Percentiles rank a stretch among this genome's conserved stretches.
Evolutionary conservation across 2,113 vertebrate species (phyloP).

Genomic region (Brachyistius frenatus): DNA sequence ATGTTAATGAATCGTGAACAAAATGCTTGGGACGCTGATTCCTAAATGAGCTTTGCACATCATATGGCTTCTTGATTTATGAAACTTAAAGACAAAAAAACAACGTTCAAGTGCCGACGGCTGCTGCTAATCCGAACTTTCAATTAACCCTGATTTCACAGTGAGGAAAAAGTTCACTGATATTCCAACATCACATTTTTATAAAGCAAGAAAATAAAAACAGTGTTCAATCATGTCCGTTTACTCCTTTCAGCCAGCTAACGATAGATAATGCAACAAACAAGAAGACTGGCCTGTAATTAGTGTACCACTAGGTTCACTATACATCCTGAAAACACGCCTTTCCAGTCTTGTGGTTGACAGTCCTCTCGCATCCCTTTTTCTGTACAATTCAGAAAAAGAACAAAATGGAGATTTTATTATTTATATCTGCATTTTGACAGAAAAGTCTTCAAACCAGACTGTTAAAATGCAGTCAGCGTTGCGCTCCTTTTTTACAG

Average conservation of each 20-base stretch:
- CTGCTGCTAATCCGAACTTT: slow-evolving; percentile 46
- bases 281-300: background rate
- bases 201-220: slow-evolving; percentile 20
- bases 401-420: background rate
- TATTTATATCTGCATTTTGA: background rate
- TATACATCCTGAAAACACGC: background rate
- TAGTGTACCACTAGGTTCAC: background rate
- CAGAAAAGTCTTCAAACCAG: background rate
- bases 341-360: background rate
- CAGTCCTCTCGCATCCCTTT: background rate
- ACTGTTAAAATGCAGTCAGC: slow-evolving; percentile 19
- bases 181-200: slow-evolving; percentile 22
- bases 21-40: slow-evolving; percentile 17
- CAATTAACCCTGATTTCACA: slow-evolving; percentile 54
- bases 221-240: background rate
- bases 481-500: background rate
- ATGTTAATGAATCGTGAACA: slow-evolving; percentile 31
- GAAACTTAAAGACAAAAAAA: slow-evolving; percentile 36
- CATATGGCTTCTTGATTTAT: background rate
- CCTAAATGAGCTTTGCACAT: slow-evolving; percentile 28
- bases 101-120: background rate
- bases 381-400: background rate
- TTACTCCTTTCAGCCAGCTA: background rate
- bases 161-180: slow-evolving; percentile 34
- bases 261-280: background rate